Conservation (phyloP, 2,888 invertebrate genomes). For the Chouioia cunea region DNA sequence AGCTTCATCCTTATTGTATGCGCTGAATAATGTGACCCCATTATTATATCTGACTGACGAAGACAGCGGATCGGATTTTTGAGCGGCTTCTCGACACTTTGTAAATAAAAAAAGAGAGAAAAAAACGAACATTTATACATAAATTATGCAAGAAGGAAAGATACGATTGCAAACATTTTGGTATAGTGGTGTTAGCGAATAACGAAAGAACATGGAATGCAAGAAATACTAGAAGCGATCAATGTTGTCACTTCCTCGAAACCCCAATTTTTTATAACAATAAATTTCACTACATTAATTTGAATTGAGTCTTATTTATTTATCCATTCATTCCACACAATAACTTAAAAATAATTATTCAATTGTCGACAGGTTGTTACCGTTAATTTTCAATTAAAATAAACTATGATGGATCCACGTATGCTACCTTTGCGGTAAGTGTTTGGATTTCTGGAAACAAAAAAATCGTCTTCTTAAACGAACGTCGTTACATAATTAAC, state of each 20-base stretch:
- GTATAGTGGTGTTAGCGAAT: conserved; percentile 44
- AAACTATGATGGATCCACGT: neutral
- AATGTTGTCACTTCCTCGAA: too few relatives aligned
- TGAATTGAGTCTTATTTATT: conserved; percentile 3
- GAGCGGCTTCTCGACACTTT: conserved; percentile 41
- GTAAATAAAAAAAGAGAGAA: conserved; percentile 45
- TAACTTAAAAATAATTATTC: neutral
- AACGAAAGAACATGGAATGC: conserved; percentile 23
- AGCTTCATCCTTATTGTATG: conserved; percentile 37
- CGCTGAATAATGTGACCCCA: conserved; percentile 37
- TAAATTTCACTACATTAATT: too few relatives aligned
- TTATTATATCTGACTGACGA: conserved; percentile 34
- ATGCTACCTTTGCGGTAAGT: neutral
- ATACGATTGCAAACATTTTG: conserved; percentile 23
- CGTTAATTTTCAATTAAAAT: neutral
- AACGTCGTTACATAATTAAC: neutral
- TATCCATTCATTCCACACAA: neutral
- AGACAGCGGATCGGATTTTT: conserved; percentile 40
- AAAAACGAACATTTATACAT: conserved; percentile 41
- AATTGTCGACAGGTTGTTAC: neutral
- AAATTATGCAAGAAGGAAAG: conserved; percentile 30
- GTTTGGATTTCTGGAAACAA: conserved; percentile 6
- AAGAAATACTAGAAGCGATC: neutral
- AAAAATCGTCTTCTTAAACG: neutral
- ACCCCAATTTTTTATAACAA: too few relatives aligned